Base-by-base conservation (phyloP, 2,113 vertebrate genomes). In the Pygoscelis antarcticus region DNA sequence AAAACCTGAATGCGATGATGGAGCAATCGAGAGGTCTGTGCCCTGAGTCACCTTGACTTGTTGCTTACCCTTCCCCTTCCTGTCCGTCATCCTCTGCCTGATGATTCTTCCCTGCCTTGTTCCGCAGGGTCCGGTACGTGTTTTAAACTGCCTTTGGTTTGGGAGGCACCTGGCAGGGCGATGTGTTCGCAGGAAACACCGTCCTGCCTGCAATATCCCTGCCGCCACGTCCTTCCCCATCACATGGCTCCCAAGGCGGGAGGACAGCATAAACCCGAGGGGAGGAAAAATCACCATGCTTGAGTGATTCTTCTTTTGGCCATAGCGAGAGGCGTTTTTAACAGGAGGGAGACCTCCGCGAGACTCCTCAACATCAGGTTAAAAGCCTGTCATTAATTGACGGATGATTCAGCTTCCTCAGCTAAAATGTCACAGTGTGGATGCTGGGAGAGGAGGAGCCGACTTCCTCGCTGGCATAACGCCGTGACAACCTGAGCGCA, bases 341-440 rank as follows among this genome's bases (percentile, higher is more conserved):
- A 18, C 26, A 27, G 54, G 38, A 51, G 52, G 36, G 61, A 77
- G 75, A 68, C 52, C 82, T 72, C 76, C 3, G 54, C 15, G 2
- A 71, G 78, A 4, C 61, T 79, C 55, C 57, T 79, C 74, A 14
- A 1, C 83, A 11, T 32, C 72, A 22, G 88, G 42, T 60, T 87
- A 38, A 89, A 55, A 90, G 58, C 81, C 77, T 68, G 70, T 72
- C 61, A 13, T 23, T 47, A 65, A 60, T 0, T 25, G 85, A 91
- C 57, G 96, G 81, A 64, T 95, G 96, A 93, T 95, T 96, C 90
- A 87, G 93, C 83, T 90, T 72, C 83, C 93, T 76, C 58, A 30
- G 91, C 83, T 78, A 0, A 90, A 88, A 71, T 90, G 74, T 91
- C 94, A n/a, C 58, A 1, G 26, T 7, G 32, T 13, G 80, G 91